Evolutionary conservation across 23 tunicate species (phyloP).

Genomic region (Phallusia fumigata): DNA sequence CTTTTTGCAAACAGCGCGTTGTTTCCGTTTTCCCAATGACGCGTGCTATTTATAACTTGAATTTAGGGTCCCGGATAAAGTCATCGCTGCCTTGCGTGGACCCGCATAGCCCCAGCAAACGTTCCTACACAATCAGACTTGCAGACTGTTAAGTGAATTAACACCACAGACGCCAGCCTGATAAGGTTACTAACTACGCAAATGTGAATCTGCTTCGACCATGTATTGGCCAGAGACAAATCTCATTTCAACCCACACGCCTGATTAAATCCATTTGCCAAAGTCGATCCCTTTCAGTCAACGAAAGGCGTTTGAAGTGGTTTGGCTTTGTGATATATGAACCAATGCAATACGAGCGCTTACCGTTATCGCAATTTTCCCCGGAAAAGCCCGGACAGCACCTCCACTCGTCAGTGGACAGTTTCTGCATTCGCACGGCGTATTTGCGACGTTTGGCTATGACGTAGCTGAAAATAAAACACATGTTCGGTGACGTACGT

Average conservation of each 20-base stretch:
- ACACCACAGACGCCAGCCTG: too few species aligned
- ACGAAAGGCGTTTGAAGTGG: too few species aligned
- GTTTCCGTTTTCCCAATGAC: neutral
- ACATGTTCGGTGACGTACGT: neutral
- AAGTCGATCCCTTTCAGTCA: too few species aligned
- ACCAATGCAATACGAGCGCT: neutral
- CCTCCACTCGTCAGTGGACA: constrained; percentile 66
- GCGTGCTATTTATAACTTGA: neutral
- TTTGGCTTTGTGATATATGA: too few species aligned
- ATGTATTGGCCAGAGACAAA: too few species aligned
- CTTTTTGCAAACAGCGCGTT: neutral
- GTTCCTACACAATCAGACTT: too few species aligned
- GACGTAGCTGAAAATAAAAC: constrained; percentile 57
- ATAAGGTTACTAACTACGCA: too few species aligned
- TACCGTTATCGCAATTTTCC: constrained; percentile 72
- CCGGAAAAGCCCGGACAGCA: constrained; percentile 96
- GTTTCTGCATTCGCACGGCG: constrained; percentile 41
- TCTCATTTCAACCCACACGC: too few species aligned
- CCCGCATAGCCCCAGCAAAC: neutral
- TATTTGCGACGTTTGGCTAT: constrained; percentile 49
- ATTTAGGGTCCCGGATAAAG: neutral
- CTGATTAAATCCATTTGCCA: too few species aligned
- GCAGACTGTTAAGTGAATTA: too few species aligned
- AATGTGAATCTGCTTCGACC: too few species aligned
- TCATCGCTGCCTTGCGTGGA: neutral